Evolutionary conservation across 2,888 invertebrate genomes (phyloP).

Genomic region (Eledona agricola): DNA sequence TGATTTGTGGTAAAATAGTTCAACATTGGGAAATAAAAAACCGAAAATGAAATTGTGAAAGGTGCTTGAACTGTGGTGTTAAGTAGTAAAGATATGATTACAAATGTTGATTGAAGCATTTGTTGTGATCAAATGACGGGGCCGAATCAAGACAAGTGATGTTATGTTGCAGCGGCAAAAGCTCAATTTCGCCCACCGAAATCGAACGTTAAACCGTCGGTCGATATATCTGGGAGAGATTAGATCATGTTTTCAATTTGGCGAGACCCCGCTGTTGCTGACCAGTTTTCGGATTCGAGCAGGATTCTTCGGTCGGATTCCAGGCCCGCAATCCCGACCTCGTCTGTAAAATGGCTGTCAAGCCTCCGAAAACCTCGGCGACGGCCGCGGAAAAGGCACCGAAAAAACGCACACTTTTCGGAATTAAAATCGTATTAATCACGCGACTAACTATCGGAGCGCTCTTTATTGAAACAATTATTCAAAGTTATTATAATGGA

Average conservation of each 20-base stretch:
- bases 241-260: constrained; percentile 58
- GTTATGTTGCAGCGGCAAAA: too few relatives aligned
- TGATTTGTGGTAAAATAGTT: too few relatives aligned
- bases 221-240: constrained; percentile 47
- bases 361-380: constrained; percentile 26
- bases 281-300: constrained; percentile 51
- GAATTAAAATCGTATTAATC: constrained; percentile 55
- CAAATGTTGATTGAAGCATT: too few relatives aligned
- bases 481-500: constrained; percentile 61
- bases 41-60: too few relatives aligned
- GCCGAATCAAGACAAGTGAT: too few relatives aligned
- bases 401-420: constrained; percentile 34
- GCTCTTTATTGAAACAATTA: constrained; percentile 60
- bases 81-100: too few relatives aligned
- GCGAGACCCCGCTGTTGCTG: constrained; percentile 53
- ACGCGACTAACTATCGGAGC: constrained; percentile 49
- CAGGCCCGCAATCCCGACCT: constrained; percentile 47
- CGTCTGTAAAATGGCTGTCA: constrained; percentile 49
- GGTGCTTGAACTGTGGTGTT: too few relatives aligned
- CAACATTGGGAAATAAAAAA: too few relatives aligned
- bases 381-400: constrained; percentile 7
- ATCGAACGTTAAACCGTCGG: too few relatives aligned
- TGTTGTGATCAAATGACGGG: too few relatives aligned
- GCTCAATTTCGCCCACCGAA: too few relatives aligned
- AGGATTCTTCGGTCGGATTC: constrained; percentile 51